Evolutionary conservation across 2,888 invertebrate genomes (phyloP).

Genomic region (Harpalus rubripes): DNA sequence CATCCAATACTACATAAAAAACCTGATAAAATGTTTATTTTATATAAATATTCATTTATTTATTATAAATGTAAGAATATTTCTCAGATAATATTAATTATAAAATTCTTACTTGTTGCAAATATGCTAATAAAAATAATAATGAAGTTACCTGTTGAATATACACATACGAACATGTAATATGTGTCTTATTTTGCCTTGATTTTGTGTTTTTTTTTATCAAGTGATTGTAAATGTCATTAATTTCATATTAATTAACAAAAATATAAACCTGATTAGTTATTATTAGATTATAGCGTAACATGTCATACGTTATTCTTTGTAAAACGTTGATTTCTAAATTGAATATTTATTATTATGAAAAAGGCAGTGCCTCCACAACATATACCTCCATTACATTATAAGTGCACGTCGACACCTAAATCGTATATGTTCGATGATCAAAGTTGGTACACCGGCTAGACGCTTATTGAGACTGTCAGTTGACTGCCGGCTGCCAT

Average conservation of each 20-base stretch:
- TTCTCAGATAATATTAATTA: slow-evolving; percentile 7
- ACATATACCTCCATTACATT: no score
- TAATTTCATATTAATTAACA: slow-evolving; percentile 11
- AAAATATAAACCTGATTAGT: no score
- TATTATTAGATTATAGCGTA: background rate
- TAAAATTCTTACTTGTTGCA: slow-evolving; percentile 19
- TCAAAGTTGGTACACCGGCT: no score
- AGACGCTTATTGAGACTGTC: no score
- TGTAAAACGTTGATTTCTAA: no score
- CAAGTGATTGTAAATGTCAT: slow-evolving; percentile 44
- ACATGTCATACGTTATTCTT: background rate
- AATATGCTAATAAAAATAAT: slow-evolving; percentile 6
- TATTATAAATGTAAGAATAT: background rate
- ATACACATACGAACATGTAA: slow-evolving; percentile 5
- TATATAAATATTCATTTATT: background rate
- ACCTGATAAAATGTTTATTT: no score
- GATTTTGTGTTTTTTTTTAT: slow-evolving; percentile 44
- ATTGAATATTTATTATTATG: no score
- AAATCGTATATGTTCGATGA: no score
- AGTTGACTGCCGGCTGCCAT: no score
- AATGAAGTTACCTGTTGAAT: slow-evolving; percentile 31
- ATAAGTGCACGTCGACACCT: no score
- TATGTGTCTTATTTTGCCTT: slow-evolving; percentile 47
- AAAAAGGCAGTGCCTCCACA: no score
- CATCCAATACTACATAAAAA: no score